Conservation (phyloP, 2,888 invertebrate genomes). For the Acanthosepion esculentum region DNA sequence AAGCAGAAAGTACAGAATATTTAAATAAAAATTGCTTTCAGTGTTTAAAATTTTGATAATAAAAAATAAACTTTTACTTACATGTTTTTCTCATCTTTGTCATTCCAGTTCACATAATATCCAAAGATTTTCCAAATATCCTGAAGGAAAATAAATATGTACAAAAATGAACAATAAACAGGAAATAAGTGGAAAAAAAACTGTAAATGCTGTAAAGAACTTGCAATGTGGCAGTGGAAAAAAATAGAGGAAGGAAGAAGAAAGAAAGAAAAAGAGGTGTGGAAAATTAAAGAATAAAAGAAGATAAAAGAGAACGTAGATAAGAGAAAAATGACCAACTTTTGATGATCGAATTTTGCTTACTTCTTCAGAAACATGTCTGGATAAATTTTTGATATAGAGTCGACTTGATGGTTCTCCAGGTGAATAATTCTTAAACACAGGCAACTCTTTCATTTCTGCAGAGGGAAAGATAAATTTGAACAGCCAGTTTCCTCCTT, state of each 20-base stretch:
- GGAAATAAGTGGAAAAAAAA: neutral
- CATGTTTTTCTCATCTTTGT: conserved; percentile 75
- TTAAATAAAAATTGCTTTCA: neutral
- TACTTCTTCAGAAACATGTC: conserved; percentile 83
- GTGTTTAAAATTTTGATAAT: neutral
- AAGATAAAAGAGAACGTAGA: no score
- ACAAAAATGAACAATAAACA: neutral
- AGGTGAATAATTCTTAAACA: conserved; percentile 89
- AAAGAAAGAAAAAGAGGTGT: no score
- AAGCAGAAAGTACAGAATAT: neutral
- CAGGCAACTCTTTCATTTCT: conserved; percentile 80
- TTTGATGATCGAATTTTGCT: neutral
- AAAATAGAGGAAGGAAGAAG: no score
- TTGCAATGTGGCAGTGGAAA: no score
- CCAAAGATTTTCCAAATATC: conserved; percentile 84
- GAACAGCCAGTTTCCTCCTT: no score
- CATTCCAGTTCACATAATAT: conserved; percentile 79
- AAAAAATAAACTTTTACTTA: conserved; percentile 51
- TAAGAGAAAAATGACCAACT: neutral
- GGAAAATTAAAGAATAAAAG: no score
- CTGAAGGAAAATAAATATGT: conserved; percentile 46
- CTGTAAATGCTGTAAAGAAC: neutral
- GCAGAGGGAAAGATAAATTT: neutral
- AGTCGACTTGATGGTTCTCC: conserved; percentile 88
- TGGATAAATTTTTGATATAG: conserved; percentile 94